A percentile compares a stretch with the other conserved stretches of the same genome.
These are phyloP conservation scores for Shinisaurus crocodilurus DNA, from an alignment of 2,113 vertebrate species.

Conservation along the genomic window DNA sequence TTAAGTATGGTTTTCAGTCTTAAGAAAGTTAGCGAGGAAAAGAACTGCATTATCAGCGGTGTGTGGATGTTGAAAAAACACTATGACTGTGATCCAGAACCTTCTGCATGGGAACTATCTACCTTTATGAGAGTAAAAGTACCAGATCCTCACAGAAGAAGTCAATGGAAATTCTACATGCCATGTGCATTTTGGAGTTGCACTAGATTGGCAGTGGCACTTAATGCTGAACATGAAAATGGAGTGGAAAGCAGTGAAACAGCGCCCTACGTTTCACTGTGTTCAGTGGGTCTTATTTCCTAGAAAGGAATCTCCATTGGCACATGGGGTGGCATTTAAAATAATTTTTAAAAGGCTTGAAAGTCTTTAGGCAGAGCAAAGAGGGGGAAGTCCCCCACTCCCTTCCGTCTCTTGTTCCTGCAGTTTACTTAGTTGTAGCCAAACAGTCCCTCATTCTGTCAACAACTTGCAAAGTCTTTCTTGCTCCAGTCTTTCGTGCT, in stretches of 20 bases:
- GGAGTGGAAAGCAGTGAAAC: no score
- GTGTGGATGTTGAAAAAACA: background rate
- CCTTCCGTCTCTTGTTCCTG: slow-evolving; percentile 14
- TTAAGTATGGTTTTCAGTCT: background rate
- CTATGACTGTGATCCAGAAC: background rate
- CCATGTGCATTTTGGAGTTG: no score
- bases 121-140: no score
- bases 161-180: no score
- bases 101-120: no score
- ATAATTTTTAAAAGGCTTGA: background rate
- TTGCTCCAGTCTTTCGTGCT: slow-evolving; percentile 25
- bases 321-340: background rate
- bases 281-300: background rate
- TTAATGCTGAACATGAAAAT: no score
- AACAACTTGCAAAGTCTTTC: slow-evolving; percentile 67
- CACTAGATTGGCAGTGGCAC: no score
- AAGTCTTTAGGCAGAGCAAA: background rate
- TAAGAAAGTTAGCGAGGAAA: no score
- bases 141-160: no score
- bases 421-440: slow-evolving; percentile 44
- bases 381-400: background rate
- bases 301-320: background rate
- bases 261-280: background rate
- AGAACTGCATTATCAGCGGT: no score
- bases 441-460: slow-evolving; percentile 65